Conservation (phyloP, 1,140 invertebrate species). For the Latrodectus geometricus region DNA sequence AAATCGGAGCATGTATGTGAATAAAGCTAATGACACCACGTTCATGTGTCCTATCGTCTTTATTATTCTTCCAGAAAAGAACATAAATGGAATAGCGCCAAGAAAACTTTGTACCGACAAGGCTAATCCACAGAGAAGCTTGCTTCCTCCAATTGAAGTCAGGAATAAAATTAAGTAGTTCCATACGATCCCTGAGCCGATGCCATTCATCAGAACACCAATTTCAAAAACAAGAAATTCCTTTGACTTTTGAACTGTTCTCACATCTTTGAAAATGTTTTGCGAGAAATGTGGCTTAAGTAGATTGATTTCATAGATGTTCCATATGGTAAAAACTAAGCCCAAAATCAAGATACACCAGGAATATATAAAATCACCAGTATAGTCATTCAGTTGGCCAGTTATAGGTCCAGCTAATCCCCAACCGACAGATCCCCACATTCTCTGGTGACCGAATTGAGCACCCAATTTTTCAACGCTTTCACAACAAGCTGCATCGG, state of each 20-base stretch:
- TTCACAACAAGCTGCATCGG: slow-evolving; percentile 46
- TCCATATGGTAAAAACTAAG: neutral
- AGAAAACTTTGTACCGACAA: slow-evolving; percentile 77
- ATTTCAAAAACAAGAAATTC: slow-evolving; percentile 18
- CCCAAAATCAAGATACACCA: slow-evolving; percentile 22
- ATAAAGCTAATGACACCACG: slow-evolving; percentile 83
- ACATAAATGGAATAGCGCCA: slow-evolving; percentile 91
- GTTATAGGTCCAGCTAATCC: slow-evolving; percentile 2
- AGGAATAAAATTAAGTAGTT: slow-evolving; percentile 20
- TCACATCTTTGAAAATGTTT: slow-evolving; percentile 27
- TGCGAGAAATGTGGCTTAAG: slow-evolving; percentile 16
- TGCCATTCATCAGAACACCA: slow-evolving; percentile 25
- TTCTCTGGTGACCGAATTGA: slow-evolving; percentile 22
- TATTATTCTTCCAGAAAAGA: slow-evolving; percentile 83
- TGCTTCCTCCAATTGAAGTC: slow-evolving; percentile 8
- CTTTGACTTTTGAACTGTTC: neutral
- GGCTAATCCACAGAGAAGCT: neutral
- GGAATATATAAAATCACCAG: neutral
- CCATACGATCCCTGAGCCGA: neutral
- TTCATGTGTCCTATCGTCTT: slow-evolving; percentile 85
- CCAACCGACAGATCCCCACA: slow-evolving; percentile 30
- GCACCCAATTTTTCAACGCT: neutral
- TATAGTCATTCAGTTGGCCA: slow-evolving; percentile 22
- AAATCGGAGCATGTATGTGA: slow-evolving; percentile 81
- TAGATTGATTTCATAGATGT: slow-evolving; percentile 11